phyloP scores from a whole-genome alignment of 2,113 vertebrate species.

The Oriolus oriolus region DNA sequence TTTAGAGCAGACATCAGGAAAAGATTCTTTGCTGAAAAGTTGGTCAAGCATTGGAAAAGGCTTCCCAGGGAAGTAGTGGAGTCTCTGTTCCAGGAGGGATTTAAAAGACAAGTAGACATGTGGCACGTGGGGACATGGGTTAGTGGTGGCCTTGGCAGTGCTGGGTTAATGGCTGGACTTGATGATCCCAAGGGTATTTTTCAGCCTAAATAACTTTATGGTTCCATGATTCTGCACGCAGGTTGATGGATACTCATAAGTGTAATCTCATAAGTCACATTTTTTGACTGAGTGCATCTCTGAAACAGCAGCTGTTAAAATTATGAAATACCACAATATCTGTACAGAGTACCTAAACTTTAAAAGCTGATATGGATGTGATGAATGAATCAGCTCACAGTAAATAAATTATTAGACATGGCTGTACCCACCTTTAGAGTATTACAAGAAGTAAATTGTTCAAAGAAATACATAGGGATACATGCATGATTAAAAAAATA shows the following conservation, averaged over 20 bases:
- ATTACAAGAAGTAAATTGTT: background rate
- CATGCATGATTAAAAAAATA: background rate
- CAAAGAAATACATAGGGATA: background rate
- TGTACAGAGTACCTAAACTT: background rate
- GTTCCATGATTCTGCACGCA: background rate
- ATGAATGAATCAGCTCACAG: background rate
- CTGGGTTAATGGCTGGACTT: background rate
- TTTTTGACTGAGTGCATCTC: background rate
- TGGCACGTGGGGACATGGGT: background rate
- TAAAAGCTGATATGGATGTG: background rate
- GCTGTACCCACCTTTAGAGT: background rate
- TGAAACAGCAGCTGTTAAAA: background rate
- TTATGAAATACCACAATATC: background rate
- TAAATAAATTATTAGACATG: background rate
- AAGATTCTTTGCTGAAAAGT: background rate
- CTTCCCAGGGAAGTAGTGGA: background rate
- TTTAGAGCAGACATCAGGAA: background rate
- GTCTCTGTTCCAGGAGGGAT: background rate
- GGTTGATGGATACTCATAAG: background rate
- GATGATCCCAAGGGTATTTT: background rate
- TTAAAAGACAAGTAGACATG: background rate
- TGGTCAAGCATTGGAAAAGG: background rate
- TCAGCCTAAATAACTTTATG: background rate
- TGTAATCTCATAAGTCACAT: fast-evolving
- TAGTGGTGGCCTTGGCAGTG: background rate